A percentile compares a stretch with the other conserved stretches of the same genome.
Conservation (phyloP, 1,140 invertebrate genomes). For the Drosophila bifasciata region DNA sequence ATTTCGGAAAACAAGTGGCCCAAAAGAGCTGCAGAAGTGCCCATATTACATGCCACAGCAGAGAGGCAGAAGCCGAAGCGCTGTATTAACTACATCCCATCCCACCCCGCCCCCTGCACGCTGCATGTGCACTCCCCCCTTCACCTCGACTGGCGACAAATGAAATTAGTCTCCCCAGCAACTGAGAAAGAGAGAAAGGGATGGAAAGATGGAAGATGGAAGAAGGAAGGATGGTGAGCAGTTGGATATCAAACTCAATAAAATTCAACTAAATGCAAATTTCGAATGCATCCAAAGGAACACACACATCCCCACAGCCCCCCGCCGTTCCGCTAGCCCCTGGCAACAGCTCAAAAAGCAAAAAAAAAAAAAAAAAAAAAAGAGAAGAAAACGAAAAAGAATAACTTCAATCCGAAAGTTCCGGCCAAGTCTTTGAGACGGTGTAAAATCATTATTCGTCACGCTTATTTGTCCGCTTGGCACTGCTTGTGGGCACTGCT, state of each 20-base stretch:
- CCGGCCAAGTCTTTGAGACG: slow-evolving; percentile 21
- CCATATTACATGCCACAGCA: slow-evolving; percentile 39
- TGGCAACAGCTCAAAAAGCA: slow-evolving; percentile 28
- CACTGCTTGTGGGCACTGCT: slow-evolving; percentile 10
- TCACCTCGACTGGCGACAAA: slow-evolving; percentile 14
- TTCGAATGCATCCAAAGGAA: slow-evolving; percentile 25
- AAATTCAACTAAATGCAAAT: slow-evolving; percentile 53
- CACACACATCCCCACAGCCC: not conserved
- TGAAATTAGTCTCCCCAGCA: slow-evolving; percentile 33
- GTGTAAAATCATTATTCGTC: slow-evolving; percentile 53
- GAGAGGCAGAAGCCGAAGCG: too few relatives aligned
- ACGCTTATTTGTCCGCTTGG: slow-evolving; percentile 25
- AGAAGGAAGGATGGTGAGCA: not conserved
- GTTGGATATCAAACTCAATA: slow-evolving; percentile 39
- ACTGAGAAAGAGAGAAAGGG: not conserved
- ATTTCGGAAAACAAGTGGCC: slow-evolving; percentile 63
- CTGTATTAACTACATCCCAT: too few relatives aligned
- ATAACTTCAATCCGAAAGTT: slow-evolving; percentile 13
- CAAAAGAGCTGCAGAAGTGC: slow-evolving; percentile 53
- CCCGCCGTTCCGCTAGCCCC: slow-evolving; percentile 6
- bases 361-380: slow-evolving; percentile 14
- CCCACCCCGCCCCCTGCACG: too few relatives aligned
- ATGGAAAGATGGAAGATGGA: not conserved
- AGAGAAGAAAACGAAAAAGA: too few relatives aligned
- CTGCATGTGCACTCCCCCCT: too few relatives aligned